Percentiles rank a stretch among this genome's conserved stretches.
phyloP scores from a whole-genome alignment of 2,113 vertebrate genomes.

The Anseranas semipalmata region DNA sequence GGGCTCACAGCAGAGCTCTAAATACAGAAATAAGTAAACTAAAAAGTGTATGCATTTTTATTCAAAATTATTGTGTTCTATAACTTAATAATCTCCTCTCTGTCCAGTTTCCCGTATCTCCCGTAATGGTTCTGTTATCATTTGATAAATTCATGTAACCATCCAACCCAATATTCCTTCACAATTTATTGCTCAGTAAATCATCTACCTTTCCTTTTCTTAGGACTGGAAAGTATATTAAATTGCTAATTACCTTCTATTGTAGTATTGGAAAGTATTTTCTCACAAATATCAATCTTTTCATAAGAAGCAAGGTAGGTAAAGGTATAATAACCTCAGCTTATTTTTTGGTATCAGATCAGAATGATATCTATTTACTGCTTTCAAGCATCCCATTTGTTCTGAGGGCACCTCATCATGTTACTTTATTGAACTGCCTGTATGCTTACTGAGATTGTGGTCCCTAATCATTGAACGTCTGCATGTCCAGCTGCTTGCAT shows the following conservation, averaged over 20 bases:
- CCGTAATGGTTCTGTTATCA: neutral
- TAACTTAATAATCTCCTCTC: neutral
- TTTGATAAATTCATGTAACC: neutral
- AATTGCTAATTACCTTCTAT: conserved; percentile 23
- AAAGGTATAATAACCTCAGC: neutral
- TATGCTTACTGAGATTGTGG: neutral
- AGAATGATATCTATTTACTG: neutral
- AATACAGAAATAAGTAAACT: neutral
- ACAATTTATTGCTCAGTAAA: conserved; percentile 19
- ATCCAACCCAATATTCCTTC: conserved; percentile 1
- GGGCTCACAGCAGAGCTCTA: neutral
- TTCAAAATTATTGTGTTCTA: neutral
- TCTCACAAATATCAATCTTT: neutral
- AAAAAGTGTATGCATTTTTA: neutral
- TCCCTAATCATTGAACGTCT: neutral
- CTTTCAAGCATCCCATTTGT: neutral
- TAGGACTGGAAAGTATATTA: conserved; percentile 18
- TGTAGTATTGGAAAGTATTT: neutral
- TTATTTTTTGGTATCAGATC: neutral
- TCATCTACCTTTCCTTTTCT: neutral
- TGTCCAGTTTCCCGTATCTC: neutral
- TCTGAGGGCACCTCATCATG: neutral
- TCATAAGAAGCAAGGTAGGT: neutral
- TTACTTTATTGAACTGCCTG: neutral
- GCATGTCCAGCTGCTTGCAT: neutral